phyloP scores from a whole-genome alignment of 2,113 vertebrate species.

The Hypomesus transpacificus region DNA sequence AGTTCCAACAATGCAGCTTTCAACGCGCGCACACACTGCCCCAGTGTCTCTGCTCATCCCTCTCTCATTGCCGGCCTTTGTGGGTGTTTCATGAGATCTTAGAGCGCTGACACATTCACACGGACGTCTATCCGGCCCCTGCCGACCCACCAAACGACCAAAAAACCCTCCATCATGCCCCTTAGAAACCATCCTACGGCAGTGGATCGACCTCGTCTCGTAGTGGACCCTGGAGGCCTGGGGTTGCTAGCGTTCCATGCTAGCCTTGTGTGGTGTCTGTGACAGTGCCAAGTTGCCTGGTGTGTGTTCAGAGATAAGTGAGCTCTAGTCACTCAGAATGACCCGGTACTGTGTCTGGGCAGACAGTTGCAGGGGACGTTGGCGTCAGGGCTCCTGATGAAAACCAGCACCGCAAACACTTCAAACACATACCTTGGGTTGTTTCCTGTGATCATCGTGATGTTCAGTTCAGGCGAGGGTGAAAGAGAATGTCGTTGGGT shows the following conservation, averaged over 20 bases:
- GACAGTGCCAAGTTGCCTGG: background rate
- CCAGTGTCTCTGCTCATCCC: conserved; percentile 69
- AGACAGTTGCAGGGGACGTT: too few species aligned
- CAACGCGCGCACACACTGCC: conserved; percentile 55
- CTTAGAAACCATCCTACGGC: conserved; percentile 42
- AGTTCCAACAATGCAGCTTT: conserved; percentile 72
- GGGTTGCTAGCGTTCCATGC: conserved; percentile 11
- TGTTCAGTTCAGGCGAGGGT: background rate
- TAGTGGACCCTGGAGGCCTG: background rate
- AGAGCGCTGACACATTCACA: conserved; percentile 67
- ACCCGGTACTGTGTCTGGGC: too few species aligned
- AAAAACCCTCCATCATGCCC: conserved; percentile 46
- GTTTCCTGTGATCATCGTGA: conserved; percentile 60
- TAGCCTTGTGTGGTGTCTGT: conserved; percentile 15
- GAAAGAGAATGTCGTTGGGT: background rate
- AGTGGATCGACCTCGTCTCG: conserved; percentile 19
- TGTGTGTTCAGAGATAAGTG: too few species aligned
- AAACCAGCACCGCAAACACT: background rate
- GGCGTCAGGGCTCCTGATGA: background rate
- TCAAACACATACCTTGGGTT: conserved; percentile 70
- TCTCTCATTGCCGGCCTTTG: conserved; percentile 70
- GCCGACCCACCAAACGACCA: conserved; percentile 56
- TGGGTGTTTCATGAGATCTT: conserved; percentile 64
- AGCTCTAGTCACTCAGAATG: too few species aligned
- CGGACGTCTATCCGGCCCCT: conserved; percentile 61